A percentile compares a stretch with the other conserved stretches of the same genome.
phyloP scores from a whole-genome alignment of 2,797 vertebrate genomes.

The Neopelma chrysocephalum region DNA sequence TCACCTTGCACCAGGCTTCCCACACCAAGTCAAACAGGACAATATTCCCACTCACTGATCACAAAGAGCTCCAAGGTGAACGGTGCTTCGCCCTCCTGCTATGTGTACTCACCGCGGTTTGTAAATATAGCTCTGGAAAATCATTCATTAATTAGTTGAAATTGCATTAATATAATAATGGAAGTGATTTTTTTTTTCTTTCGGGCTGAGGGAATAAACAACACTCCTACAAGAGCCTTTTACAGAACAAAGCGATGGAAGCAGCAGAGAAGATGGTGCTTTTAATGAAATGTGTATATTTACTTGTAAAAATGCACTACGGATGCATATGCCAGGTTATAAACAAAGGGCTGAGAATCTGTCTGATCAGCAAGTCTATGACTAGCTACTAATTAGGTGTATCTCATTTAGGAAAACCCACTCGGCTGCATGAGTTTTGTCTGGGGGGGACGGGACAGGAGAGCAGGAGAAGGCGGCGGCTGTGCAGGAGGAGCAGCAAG shows the following conservation, averaged over 20 bases:
- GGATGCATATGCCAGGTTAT: constrained; percentile 14
- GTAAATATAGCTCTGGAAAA: neutral
- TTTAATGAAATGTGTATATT: constrained; percentile 59
- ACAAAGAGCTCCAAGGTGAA: neutral
- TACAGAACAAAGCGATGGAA: constrained; percentile 24
- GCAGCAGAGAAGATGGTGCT: neutral
- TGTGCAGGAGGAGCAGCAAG: neutral
- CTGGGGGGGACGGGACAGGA: neutral
- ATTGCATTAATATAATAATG: constrained; percentile 2
- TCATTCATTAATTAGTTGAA: neutral
- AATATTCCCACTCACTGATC: neutral
- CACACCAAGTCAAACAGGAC: accelerated
- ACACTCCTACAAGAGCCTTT: neutral
- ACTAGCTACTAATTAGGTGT: constrained; percentile 55
- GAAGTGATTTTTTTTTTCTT: neutral
- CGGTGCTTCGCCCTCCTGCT: accelerated
- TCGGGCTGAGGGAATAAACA: constrained; percentile 25
- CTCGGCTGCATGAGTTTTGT: neutral
- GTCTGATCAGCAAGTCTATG: constrained; percentile 52
- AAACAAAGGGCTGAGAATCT: constrained; percentile 54
- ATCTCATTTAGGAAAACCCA: constrained; percentile 55
- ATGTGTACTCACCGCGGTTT: neutral
- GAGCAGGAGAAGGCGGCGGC: neutral
- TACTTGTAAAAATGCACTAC: neutral
- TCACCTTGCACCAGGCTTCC: neutral